A percentile compares a stretch with the other conserved stretches of the same genome.
phyloP scores from a whole-genome alignment of 2,888 invertebrate species.

The Barypeithes pellucidus region DNA sequence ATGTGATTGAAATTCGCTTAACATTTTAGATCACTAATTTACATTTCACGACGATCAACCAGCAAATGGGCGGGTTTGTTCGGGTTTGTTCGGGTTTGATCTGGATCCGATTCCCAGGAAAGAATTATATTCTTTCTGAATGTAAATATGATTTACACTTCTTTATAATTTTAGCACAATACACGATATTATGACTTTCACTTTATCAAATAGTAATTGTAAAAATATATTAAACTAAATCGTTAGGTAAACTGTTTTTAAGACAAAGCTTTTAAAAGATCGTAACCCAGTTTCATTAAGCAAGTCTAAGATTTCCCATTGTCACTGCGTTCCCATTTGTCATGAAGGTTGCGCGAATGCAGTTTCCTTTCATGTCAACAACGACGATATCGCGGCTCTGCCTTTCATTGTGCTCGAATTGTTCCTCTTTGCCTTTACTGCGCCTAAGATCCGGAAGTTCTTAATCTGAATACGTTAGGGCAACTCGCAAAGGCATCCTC shows the following conservation, averaged over 20 bases:
- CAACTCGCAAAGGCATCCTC: slow-evolving; percentile 31
- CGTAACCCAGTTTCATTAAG: slow-evolving; percentile 29
- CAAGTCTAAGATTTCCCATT: slow-evolving; percentile 30
- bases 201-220: no score
- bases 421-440: slow-evolving; percentile 32
- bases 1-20: no score
- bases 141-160: no score
- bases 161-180: no score
- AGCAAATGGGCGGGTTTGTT: no score
- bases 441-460: slow-evolving; percentile 39
- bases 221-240: not conserved
- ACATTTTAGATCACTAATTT: no score
- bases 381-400: slow-evolving; percentile 29
- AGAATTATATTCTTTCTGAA: no score
- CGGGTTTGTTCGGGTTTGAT: no score
- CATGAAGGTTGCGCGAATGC: slow-evolving; percentile 36
- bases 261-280: not conserved
- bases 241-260: not conserved
- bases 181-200: no score
- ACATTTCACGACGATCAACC: no score
- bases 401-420: slow-evolving; percentile 41
- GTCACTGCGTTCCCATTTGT: slow-evolving; percentile 36
- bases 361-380: slow-evolving; percentile 39
- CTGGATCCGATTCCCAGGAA: no score
- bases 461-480: slow-evolving; percentile 41